Conservation (phyloP, 1,140 invertebrate species). For the Coboldia fuscipes region DNA sequence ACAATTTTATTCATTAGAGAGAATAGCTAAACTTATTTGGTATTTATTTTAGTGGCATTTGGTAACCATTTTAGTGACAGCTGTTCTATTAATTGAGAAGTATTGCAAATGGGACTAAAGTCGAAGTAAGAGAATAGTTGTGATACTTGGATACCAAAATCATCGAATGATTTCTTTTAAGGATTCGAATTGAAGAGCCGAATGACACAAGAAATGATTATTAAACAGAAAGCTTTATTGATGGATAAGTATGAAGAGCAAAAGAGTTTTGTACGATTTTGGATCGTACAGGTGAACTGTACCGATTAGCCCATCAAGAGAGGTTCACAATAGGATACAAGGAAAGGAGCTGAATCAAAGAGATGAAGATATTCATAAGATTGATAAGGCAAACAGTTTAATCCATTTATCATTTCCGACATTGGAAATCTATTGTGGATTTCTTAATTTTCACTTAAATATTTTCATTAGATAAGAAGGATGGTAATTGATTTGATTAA, state of each 20-base stretch:
- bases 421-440: too few species aligned
- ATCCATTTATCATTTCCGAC: too few species aligned
- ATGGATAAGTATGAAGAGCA: constrained; percentile 15
- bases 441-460: too few species aligned
- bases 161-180: too few species aligned
- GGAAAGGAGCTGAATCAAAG: constrained; percentile 19
- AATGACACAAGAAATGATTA: constrained; percentile 16
- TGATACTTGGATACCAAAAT: too few species aligned
- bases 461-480: too few species aligned
- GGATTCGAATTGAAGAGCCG: constrained; percentile 22
- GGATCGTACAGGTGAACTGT: constrained; percentile 14
- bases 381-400: constrained; percentile 8
- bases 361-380: constrained; percentile 11
- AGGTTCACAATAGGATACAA: constrained; percentile 16
- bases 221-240: constrained; percentile 11
- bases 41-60: too few species aligned
- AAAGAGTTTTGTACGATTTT: constrained; percentile 16
- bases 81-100: constrained; percentile 29
- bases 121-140: constrained; percentile 10
- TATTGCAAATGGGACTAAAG: constrained; percentile 32
- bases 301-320: constrained; percentile 15
- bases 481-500: too few species aligned
- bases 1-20: too few species aligned
- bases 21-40: too few species aligned
- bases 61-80: too few species aligned